A percentile compares a stretch with the other conserved stretches of the same genome.
Evolutionary conservation across 2,888 invertebrate species (phyloP).

Genomic region (Scaptomyza polygonia): DNA sequence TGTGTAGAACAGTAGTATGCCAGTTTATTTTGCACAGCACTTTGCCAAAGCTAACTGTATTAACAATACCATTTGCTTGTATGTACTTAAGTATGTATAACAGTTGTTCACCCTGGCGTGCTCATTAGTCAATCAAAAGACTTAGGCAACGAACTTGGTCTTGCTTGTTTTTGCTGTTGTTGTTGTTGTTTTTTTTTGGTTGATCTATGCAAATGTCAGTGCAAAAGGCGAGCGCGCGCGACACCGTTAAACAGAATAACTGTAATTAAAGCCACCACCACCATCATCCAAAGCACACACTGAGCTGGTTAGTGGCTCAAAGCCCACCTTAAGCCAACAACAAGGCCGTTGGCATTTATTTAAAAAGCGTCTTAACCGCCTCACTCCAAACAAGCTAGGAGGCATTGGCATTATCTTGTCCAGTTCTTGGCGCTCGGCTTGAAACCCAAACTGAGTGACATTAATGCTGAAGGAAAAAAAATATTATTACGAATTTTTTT

Average conservation of each 20-base stretch:
- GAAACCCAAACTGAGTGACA: constrained; percentile 46
- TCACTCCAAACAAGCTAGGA: constrained; percentile 17
- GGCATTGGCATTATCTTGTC: constrained; percentile 51
- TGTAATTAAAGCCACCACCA: constrained; percentile 53
- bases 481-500: constrained; percentile 55
- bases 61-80: constrained; percentile 1
- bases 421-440: constrained; percentile 33
- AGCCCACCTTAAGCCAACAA: constrained; percentile 50
- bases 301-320: constrained; percentile 40
- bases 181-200: background rate
- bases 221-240: constrained; percentile 45
- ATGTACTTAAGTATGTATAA: constrained; percentile 13
- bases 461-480: constrained; percentile 69
- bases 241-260: constrained; percentile 70
- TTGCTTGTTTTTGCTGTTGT: background rate
- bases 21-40: constrained; percentile 4
- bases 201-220: constrained; percentile 62
- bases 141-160: constrained; percentile 62
- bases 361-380: constrained; percentile 35
- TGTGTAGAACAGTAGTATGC: background rate
- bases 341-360: constrained; percentile 74
- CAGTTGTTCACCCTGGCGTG: constrained; percentile 17
- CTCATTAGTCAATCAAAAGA: constrained; percentile 62
- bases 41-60: background rate
- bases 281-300: constrained; percentile 17